Conservation (phyloP, 1,140 invertebrate species). For the Phortica variegata region DNA sequence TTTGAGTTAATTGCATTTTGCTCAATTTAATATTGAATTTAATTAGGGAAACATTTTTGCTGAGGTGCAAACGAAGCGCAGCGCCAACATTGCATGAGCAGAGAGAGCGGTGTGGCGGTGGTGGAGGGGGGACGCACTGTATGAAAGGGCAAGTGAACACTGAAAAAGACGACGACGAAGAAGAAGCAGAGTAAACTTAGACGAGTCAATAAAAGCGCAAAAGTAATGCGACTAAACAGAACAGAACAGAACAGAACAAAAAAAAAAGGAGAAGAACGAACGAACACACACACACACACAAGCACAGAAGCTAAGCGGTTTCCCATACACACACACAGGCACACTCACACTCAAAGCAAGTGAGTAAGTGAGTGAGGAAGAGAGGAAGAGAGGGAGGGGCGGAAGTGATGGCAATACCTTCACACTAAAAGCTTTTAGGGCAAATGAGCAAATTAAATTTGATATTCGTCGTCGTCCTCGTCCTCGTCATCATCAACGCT, state of each 20-base stretch:
- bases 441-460: conserved; percentile 55
- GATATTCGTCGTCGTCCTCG: conserved; percentile 38
- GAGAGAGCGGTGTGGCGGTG: no score
- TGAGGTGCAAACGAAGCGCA: conserved; percentile 7
- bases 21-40: conserved; percentile 56
- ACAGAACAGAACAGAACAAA: background rate
- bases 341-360: background rate
- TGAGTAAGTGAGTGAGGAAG: background rate
- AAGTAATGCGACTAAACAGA: conserved; percentile 16
- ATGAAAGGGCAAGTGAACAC: no score
- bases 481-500: background rate
- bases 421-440: conserved; percentile 53
- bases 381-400: background rate
- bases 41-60: conserved; percentile 51
- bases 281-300: no score
- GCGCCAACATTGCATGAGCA: no score
- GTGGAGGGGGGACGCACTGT: no score
- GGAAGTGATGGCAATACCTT: conserved; percentile 6
- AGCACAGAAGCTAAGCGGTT: no score
- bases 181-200: no score
- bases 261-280: no score
- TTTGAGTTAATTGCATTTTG: conserved; percentile 55
- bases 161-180: no score
- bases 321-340: no score
- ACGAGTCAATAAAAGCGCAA: no score